Evolutionary conservation across 2,888 invertebrate species (phyloP).

Genomic region (Caenorhabditis sulstoni): DNA sequence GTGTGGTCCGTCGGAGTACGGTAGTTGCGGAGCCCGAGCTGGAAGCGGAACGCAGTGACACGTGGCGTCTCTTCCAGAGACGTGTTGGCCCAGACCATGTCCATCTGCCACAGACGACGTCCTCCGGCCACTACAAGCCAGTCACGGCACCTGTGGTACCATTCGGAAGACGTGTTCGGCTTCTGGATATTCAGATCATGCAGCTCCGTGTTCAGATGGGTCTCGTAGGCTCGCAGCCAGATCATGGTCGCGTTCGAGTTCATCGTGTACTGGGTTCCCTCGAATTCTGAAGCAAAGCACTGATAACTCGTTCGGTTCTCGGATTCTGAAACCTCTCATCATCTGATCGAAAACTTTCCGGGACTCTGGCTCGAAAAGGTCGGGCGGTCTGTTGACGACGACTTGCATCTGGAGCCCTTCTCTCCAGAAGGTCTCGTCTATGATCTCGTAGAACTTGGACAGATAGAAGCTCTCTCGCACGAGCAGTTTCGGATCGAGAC

Average conservation of each 20-base stretch:
- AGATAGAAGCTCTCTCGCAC: constrained; percentile 77
- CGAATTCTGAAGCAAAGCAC: constrained; percentile 64
- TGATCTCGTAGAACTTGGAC: constrained; percentile 76
- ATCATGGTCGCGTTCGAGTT: constrained; percentile 79
- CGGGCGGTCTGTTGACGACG: constrained; percentile 78
- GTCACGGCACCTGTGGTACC: constrained; percentile 76
- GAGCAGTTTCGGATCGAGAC: constrained; percentile 74
- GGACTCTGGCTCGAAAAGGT: constrained; percentile 70
- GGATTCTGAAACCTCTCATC: constrained; percentile 56
- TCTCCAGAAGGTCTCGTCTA: constrained; percentile 80
- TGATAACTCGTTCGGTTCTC: neutral
- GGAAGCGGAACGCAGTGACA: constrained; percentile 78
- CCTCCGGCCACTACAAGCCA: constrained; percentile 79
- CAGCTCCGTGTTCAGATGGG: constrained; percentile 69
- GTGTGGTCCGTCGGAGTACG: constrained; percentile 79
- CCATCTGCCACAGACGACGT: constrained; percentile 78
- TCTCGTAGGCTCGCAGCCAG: constrained; percentile 77
- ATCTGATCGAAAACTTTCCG: constrained; percentile 68
- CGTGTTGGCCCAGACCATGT: constrained; percentile 77
- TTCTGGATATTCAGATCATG: constrained; percentile 65
- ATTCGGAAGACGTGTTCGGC: constrained; percentile 73
- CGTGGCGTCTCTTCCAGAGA: constrained; percentile 35
- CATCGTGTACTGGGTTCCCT: constrained; percentile 79
- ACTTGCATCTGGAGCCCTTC: constrained; percentile 80
- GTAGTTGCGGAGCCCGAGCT: constrained; percentile 79